phyloP scores from a whole-genome alignment of 2,113 vertebrate species.

The Heterocephalus glaber region DNA sequence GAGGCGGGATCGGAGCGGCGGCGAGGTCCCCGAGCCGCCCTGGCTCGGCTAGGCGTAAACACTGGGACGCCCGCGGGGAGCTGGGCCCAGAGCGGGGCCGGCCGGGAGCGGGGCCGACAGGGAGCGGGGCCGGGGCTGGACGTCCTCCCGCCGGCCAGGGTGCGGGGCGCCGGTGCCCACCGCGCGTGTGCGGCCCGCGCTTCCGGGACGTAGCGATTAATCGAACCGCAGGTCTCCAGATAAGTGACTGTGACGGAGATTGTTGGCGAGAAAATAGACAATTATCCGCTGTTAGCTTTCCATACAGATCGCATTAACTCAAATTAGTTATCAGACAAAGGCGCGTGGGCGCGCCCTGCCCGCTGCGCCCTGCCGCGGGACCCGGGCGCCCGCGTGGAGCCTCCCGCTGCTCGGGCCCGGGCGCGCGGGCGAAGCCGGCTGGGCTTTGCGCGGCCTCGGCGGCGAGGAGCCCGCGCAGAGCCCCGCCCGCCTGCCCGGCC shows the following conservation, averaged over 20 bases:
- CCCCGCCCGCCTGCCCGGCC: background rate
- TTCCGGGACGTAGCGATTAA: constrained; percentile 88
- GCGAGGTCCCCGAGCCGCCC: constrained; percentile 69
- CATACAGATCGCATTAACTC: constrained; percentile 93
- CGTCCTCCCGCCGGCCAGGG: too few relatives aligned
- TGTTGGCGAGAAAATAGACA: constrained; percentile 92
- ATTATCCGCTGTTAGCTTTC: constrained; percentile 93
- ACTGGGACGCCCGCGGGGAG: too few relatives aligned
- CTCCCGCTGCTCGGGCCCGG: too few relatives aligned
- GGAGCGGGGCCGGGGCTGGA: too few relatives aligned
- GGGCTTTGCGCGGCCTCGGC: too few relatives aligned
- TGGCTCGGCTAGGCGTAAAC: constrained; percentile 41
- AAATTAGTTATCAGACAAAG: constrained; percentile 93
- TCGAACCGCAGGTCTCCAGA: constrained; percentile 90
- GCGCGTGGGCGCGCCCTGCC: constrained; percentile 84
- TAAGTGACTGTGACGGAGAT: constrained; percentile 92
- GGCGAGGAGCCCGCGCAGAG: too few relatives aligned
- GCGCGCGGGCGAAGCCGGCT: too few relatives aligned
- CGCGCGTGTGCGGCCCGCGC: constrained; percentile 85
- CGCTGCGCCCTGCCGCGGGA: constrained; percentile 74
- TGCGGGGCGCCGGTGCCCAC: too few relatives aligned
- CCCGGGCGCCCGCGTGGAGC: background rate
- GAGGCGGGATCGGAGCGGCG: constrained; percentile 55
- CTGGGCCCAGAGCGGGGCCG: too few relatives aligned
- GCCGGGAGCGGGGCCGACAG: too few relatives aligned